Percentiles rank a stretch among this genome's conserved stretches.
phyloP scores from a whole-genome alignment of 2,113 vertebrate species.

The Macrotus californicus region DNA sequence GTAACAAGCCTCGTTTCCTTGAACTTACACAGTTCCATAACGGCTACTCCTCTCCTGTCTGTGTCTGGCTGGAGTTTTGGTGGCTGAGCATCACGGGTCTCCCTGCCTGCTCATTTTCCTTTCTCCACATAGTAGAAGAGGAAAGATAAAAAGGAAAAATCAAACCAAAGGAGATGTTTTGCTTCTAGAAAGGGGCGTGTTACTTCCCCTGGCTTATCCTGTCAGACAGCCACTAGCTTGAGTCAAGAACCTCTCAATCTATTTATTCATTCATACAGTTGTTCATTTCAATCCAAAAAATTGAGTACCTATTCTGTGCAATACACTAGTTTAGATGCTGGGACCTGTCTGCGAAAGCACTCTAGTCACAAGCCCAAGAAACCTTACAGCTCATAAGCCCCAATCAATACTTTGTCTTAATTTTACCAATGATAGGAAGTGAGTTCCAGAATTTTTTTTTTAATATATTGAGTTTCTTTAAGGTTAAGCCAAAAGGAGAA shows the following conservation, averaged over 20 bases:
- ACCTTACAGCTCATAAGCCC: not conserved
- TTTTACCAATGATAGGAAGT: not conserved
- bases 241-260: not conserved
- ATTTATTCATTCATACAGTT: not conserved
- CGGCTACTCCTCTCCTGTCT: fast-evolving
- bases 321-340: not conserved
- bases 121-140: fast-evolving
- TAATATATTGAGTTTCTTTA: not conserved
- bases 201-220: not conserved
- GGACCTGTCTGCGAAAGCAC: not conserved
- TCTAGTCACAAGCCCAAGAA: not conserved
- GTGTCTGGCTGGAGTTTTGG: not conserved
- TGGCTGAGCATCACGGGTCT: not conserved
- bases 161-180: not conserved
- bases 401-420: not conserved
- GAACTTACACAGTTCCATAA: not conserved
- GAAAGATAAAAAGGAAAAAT: not conserved
- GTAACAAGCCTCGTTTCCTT: not conserved
- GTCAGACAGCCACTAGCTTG: not conserved
- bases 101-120: not conserved
- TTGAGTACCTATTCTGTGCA: not conserved
- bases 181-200: not conserved
- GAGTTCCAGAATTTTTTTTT: not conserved
- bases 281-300: not conserved
- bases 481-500: not conserved